Conservation (phyloP, 2,888 invertebrate genomes). For the Dyspetes luteomarginatus region DNA sequence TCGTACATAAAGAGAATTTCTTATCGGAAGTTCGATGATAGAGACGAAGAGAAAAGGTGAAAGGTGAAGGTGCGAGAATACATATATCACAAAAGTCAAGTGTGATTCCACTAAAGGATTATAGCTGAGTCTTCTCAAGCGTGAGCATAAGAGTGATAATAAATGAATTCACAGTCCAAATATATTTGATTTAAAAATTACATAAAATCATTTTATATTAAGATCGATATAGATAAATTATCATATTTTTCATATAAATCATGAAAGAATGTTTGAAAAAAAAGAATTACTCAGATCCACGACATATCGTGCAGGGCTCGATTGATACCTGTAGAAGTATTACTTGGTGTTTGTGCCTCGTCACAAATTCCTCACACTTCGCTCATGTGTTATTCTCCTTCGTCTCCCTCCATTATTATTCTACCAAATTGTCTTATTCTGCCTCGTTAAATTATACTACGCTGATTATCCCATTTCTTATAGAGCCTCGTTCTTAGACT, state of each 20-base stretch:
- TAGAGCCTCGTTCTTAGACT: not conserved
- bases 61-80: not conserved
- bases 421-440: not conserved
- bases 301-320: no score
- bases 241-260: no score
- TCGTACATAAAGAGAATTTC: conserved; percentile 15
- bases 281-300: no score
- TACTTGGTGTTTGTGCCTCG: no score
- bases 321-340: no score
- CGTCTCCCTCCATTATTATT: not conserved
- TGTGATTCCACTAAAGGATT: not conserved
- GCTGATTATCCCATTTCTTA: not conserved
- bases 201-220: no score
- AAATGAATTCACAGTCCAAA: not conserved
- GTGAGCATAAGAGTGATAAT: not conserved
- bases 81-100: conserved; percentile 9
- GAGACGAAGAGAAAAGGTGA: not conserved
- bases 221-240: no score
- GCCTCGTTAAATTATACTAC: not conserved
- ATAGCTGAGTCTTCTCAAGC: not conserved
- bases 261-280: no score
- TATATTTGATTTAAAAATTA: no score
- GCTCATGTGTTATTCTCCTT: no score
- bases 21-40: conserved; percentile 2
- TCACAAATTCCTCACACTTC: no score